Evolutionary conservation across 2,888 invertebrate species (phyloP), one percentile per base, ranked within the genome.

Genomic region (Axea sp.): DNA sequence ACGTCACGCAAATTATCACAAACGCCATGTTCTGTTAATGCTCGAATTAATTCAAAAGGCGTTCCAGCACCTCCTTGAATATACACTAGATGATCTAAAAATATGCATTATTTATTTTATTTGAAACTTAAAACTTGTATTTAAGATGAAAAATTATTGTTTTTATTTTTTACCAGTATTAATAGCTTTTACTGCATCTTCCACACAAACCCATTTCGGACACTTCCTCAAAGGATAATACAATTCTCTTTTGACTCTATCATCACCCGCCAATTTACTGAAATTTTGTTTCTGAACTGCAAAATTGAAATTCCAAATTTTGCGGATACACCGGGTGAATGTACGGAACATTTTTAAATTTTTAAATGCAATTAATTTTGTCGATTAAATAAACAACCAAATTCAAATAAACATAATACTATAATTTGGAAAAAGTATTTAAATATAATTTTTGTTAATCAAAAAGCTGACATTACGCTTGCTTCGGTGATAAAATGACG

Each of bases 21-120:
- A 69, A 90, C 89, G 0, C 91, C 91, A 80, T 90, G 89, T n/a
- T 89, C 85, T 0, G 90, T 89, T 86, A 92, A 86, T 0, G 90
- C 90, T 31, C 89, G 88, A 11, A 91, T 86, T 24, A 92, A 84
- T 51, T 88, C 88, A 6, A 89, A 83, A 0, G 92, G 92, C 0
- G 92, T 92, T 0, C 91, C 90, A n/a, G 91, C 91, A 15, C 91
- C 91, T 35, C 91, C 91, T 80, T 92, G 91, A 14, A 92, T 84
- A 78, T 90, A 92, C 14, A 92, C 89, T 11, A 89, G 86, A 76
- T 90, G 88, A 41, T 90, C 91, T 91, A 81, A 8, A 80, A 76
- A 3, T 14, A 57, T n/a, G 55, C 33, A 26, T 28, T 8, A n/a
- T 45, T 26, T 3, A 55, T 65, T 33, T 45, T 15, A n/a, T n/a